A percentile compares a stretch with the other conserved stretches of the same genome.
These are phyloP conservation scores for Drosophila prostipennis DNA, from an alignment of 2,888 invertebrate species.

Conservation along the genomic window DNA sequence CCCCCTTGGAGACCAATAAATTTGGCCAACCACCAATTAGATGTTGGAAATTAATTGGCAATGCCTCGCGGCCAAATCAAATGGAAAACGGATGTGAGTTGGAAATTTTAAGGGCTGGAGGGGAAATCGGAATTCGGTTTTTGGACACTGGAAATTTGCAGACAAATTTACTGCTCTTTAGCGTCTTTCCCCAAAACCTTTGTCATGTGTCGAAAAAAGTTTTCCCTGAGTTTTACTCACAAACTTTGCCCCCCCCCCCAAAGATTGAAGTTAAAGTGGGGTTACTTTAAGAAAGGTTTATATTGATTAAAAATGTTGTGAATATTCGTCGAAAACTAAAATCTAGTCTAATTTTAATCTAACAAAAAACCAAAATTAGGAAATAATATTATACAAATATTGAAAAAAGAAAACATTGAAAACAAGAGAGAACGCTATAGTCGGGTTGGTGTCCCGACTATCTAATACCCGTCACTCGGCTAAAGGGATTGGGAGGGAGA, in stretches of 20 bases:
- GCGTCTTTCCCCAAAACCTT: conserved; percentile 4
- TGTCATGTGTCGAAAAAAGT: conserved; percentile 3
- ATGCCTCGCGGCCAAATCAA: conserved; percentile 26
- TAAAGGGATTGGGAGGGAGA: too few species aligned
- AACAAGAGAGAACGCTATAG: too few species aligned
- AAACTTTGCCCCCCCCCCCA: conserved; percentile 2
- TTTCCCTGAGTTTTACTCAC: background rate
- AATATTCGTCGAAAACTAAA: too few species aligned
- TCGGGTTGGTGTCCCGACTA: too few species aligned
- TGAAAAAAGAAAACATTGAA: too few species aligned
- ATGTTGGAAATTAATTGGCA: conserved; percentile 72
- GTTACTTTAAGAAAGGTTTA: too few species aligned
- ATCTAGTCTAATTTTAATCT: too few species aligned
- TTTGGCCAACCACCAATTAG: conserved; percentile 74
- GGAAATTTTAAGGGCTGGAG: background rate
- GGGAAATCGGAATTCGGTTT: background rate
- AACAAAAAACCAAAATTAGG: too few species aligned
- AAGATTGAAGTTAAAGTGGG: background rate
- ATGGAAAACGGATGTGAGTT: conserved; percentile 12
- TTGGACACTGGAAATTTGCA: background rate
- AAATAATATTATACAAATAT: too few species aligned
- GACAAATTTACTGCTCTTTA: conserved; percentile 52
- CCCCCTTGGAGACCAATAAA: conserved; percentile 62
- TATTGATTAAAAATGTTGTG: too few species aligned
- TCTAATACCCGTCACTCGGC: too few species aligned